These are phyloP conservation scores for Marisa cornuarietis DNA, from an alignment of 1,140 invertebrate species.

Conservation along the genomic window DNA sequence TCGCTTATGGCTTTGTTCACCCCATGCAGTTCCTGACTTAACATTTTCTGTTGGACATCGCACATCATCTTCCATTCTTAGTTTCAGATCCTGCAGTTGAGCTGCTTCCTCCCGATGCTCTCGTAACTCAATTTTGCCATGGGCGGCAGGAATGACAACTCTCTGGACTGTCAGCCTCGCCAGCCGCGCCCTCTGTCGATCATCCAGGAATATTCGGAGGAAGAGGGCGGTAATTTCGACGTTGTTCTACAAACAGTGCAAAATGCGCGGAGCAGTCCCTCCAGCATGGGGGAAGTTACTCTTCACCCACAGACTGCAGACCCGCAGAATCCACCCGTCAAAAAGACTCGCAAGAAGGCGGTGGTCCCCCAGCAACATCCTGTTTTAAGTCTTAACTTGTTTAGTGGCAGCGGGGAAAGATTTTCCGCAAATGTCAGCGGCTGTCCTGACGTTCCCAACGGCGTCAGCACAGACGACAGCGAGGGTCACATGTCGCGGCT, in stretches of 20 bases:
- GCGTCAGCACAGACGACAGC: not conserved
- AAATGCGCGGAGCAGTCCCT: not conserved
- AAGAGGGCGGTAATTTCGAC: not conserved
- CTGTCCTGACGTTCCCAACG: too few relatives aligned
- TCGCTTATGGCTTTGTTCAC: not conserved
- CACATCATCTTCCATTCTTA: too few relatives aligned
- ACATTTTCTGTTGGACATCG: too few relatives aligned
- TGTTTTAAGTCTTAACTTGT: not conserved
- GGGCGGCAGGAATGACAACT: conserved; percentile 27
- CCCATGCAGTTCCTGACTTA: too few relatives aligned
- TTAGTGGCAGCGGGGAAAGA: not conserved
- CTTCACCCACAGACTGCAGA: too few relatives aligned
- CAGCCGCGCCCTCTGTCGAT: conserved; percentile 21
- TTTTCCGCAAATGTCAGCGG: too few relatives aligned
- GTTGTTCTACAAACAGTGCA: not conserved
- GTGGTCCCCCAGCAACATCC: not conserved
- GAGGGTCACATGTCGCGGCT: conserved; percentile 16
- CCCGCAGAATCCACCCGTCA: not conserved
- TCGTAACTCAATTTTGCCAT: not conserved
- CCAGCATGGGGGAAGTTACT: too few relatives aligned
- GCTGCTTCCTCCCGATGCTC: not conserved
- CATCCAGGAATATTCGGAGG: conserved; percentile 23
- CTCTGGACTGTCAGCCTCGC: not conserved
- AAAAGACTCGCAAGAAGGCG: conserved; percentile 1
- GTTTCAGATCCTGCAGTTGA: not conserved